A percentile compares a stretch with the other conserved stretches of the same genome.
These are phyloP conservation scores for Hirtodrosophila cameraria DNA, from an alignment of 2,888 invertebrate species.

Conservation along the genomic window DNA sequence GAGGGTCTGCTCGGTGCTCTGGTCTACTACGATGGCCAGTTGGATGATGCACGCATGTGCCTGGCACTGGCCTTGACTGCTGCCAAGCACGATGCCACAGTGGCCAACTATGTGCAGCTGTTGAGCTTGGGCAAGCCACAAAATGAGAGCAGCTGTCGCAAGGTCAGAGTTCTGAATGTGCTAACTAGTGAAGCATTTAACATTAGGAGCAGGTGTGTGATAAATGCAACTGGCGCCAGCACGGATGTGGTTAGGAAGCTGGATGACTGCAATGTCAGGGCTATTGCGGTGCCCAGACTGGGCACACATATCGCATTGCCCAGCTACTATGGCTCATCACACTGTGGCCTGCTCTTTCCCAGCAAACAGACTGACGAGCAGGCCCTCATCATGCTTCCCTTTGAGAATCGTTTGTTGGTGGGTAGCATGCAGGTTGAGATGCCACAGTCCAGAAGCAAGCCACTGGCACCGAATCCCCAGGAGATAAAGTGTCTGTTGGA, in stretches of 20 bases:
- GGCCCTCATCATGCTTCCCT: slow-evolving; percentile 99
- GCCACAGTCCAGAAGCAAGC: slow-evolving; percentile 92
- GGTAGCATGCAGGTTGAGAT: slow-evolving; percentile 96
- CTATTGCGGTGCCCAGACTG: slow-evolving; percentile 88
- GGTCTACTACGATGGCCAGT: slow-evolving; percentile 99
- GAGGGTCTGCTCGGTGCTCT: slow-evolving; percentile 97
- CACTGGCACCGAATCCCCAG: slow-evolving; percentile 95
- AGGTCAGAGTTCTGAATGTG: slow-evolving; percentile 89
- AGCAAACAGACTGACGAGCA: slow-evolving; percentile 95
- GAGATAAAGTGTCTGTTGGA: slow-evolving; percentile 98
- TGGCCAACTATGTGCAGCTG: slow-evolving; percentile 95
- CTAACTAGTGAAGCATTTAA: slow-evolving; percentile 91
- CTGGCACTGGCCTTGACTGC: slow-evolving; percentile 97
- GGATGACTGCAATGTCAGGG: slow-evolving; percentile 94
- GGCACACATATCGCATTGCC: slow-evolving; percentile 86
- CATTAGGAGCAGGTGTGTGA: slow-evolving; percentile 94
- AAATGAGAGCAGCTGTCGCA: slow-evolving; percentile 81
- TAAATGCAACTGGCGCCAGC: slow-evolving; percentile 99
- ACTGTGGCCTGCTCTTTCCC: slow-evolving; percentile 98
- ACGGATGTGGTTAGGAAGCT: slow-evolving; percentile 96
- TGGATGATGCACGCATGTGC: slow-evolving; percentile 99
- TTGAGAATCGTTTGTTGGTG: slow-evolving; percentile 95
- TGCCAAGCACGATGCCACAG: slow-evolving; percentile 95
- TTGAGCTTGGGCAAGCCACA: slow-evolving; percentile 87
- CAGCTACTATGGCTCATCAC: slow-evolving; percentile 97